Percentiles rank a stretch among this genome's conserved stretches.
Evolutionary conservation across 64 coral and sea anemone genomes (phyloP).

Genomic region (Porites lutea): DNA sequence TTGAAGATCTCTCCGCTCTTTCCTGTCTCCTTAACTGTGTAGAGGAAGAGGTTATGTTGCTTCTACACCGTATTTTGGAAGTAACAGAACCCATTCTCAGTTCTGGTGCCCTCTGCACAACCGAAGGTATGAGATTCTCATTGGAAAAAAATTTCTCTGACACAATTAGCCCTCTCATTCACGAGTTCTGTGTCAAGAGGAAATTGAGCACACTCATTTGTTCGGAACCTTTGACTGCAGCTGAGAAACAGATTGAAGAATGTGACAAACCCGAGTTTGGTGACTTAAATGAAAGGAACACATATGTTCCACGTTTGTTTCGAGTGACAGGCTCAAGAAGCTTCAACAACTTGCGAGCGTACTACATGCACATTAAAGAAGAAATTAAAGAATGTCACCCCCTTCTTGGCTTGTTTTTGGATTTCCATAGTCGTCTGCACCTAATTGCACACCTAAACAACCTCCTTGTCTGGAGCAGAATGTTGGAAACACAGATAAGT

Average conservation of each 20-base stretch:
- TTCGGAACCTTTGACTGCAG: neutral
- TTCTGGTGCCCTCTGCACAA: neutral
- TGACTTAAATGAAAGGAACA: slow-evolving; percentile 23
- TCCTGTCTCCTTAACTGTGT: slow-evolving; percentile 41
- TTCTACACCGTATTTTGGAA: slow-evolving; percentile 62
- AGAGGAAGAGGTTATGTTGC: slow-evolving; percentile 56
- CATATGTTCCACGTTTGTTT: slow-evolving; percentile 70
- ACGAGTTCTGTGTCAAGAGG: neutral
- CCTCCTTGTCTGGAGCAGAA: slow-evolving; percentile 72
- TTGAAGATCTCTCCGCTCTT: slow-evolving; percentile 57
- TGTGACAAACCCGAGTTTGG: neutral
- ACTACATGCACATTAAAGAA: slow-evolving; percentile 53
- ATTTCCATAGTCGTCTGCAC: slow-evolving; percentile 53
- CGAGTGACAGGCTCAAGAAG: slow-evolving; percentile 62
- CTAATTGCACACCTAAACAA: slow-evolving; percentile 55
- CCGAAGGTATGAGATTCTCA: slow-evolving; percentile 18
- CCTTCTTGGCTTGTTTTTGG: slow-evolving; percentile 76
- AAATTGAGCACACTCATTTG: neutral
- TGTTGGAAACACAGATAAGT: slow-evolving; percentile 40
- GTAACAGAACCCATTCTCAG: slow-evolving; percentile 6
- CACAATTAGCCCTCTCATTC: neutral
- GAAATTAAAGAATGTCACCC: slow-evolving; percentile 65
- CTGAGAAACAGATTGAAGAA: slow-evolving; percentile 47
- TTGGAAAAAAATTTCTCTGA: slow-evolving; percentile 28
- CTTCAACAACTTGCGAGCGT: slow-evolving; percentile 56